phyloP scores from a whole-genome alignment of 2,113 vertebrate genomes.

The Clupea harengus region DNA sequence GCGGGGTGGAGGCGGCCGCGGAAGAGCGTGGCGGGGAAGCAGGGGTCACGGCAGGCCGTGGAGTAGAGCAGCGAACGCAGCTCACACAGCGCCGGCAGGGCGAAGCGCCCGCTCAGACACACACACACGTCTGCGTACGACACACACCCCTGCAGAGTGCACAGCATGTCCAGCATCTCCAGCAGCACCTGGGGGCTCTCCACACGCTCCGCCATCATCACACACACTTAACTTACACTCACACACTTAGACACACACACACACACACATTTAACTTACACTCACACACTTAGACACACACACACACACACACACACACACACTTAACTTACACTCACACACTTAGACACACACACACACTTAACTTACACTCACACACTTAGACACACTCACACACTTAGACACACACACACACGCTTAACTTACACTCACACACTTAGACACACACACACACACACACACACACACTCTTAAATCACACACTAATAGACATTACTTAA shows the following conservation, averaged over 20 bases:
- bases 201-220: slow-evolving; percentile 43
- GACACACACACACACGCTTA: neutral
- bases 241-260: slow-evolving; percentile 14
- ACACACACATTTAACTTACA: neutral
- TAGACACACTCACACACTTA: neutral
- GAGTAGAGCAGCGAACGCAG: slow-evolving; percentile 88
- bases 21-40: slow-evolving; percentile 92
- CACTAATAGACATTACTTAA: neutral
- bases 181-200: slow-evolving; percentile 85
- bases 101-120: slow-evolving; percentile 86
- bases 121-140: slow-evolving; percentile 94
- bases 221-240: neutral
- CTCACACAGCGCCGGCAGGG: slow-evolving; percentile 84
- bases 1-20: slow-evolving; percentile 78
- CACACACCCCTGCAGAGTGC: slow-evolving; percentile 80
- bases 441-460: neutral
- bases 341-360: neutral
- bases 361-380: neutral
- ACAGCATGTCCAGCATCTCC: slow-evolving; percentile 90
- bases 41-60: slow-evolving; percentile 89
- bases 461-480: neutral
- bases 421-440: neutral
- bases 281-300: neutral
- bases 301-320: neutral
- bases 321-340: neutral